Percentiles rank a stretch among this genome's conserved stretches.
Evolutionary conservation across 64 coral and sea anemone genomes (phyloP).

Genomic region (Hydrozoanthus tunicans): DNA sequence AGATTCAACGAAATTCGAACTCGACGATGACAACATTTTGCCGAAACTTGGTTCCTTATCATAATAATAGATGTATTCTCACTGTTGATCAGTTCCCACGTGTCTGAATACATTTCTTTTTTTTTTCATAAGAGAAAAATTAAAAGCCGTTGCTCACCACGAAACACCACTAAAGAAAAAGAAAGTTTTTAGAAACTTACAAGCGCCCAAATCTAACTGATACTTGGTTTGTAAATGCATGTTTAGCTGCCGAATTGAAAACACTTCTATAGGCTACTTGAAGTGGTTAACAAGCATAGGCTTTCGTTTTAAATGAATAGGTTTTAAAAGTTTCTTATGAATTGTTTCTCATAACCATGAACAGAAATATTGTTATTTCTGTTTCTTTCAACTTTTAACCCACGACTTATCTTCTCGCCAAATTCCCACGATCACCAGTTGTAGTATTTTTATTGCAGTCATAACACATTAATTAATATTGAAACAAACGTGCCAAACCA

Average conservation of each 20-base stretch:
- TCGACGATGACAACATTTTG: conserved; percentile 18
- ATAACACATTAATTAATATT: conserved; percentile 1
- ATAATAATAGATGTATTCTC: conserved; percentile 29
- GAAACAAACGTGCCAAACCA: neutral
- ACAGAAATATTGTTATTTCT: neutral
- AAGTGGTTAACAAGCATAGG: too few species aligned
- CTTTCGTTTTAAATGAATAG: too few species aligned
- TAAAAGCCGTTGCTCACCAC: neutral
- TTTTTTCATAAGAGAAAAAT: neutral
- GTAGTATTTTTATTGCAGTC: neutral
- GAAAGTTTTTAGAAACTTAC: neutral
- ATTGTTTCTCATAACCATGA: too few species aligned
- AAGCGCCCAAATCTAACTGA: too few species aligned
- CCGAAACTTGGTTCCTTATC: conserved; percentile 23
- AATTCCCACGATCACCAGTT: neutral
- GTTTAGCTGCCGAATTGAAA: too few species aligned
- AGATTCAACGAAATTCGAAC: neutral
- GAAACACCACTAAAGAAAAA: neutral
- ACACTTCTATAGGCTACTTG: too few species aligned
- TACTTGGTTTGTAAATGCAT: too few species aligned
- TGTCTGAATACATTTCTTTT: neutral
- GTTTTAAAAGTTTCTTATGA: too few species aligned
- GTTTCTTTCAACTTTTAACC: neutral
- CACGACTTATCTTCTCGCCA: neutral
- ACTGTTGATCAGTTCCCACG: conserved; percentile 11